Conservation (phyloP, 1,140 invertebrate genomes). For the Diabrotica undecimpunctata region DNA sequence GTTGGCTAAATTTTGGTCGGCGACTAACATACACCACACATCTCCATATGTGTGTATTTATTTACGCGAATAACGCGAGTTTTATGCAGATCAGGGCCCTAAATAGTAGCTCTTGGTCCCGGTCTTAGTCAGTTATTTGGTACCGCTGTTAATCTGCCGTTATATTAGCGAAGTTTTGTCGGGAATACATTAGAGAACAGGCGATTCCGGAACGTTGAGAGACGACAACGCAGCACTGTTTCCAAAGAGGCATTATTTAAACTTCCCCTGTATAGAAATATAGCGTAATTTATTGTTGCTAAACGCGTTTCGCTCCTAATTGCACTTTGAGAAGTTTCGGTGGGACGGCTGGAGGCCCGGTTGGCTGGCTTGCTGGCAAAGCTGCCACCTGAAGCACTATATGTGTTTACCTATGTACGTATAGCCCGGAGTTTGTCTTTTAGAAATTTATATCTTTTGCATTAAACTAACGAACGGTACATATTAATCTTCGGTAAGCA, state of each 20-base stretch:
- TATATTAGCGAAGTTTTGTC: slow-evolving; percentile 44
- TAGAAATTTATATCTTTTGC: no score
- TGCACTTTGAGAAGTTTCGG: slow-evolving; percentile 41
- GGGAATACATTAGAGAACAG: slow-evolving; percentile 40
- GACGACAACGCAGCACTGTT: slow-evolving; percentile 9
- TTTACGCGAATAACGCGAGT: slow-evolving; percentile 19
- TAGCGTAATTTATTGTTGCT: slow-evolving; percentile 43
- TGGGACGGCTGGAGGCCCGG: slow-evolving; percentile 18
- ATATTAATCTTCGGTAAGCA: no score
- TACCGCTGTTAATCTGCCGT: slow-evolving; percentile 38
- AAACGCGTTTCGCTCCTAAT: slow-evolving; percentile 42
- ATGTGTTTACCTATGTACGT: slow-evolving; percentile 1
- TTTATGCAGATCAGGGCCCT: slow-evolving; percentile 27
- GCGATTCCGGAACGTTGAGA: slow-evolving; percentile 21
- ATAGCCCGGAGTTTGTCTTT: neutral
- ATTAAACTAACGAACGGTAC: no score
- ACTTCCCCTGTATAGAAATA: slow-evolving; percentile 45
- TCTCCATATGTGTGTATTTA: slow-evolving; percentile 10
- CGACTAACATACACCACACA: neutral
- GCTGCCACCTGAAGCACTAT: neutral
- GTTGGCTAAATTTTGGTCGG: no score
- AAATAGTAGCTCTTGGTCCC: slow-evolving; percentile 12
- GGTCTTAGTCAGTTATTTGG: slow-evolving; percentile 26
- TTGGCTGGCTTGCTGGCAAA: neutral
- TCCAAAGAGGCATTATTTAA: slow-evolving; percentile 44